Percentiles rank a stretch among this genome's conserved stretches.
Conservation (phyloP, 2,113 vertebrate genomes). For the Podiceps cristatus region DNA sequence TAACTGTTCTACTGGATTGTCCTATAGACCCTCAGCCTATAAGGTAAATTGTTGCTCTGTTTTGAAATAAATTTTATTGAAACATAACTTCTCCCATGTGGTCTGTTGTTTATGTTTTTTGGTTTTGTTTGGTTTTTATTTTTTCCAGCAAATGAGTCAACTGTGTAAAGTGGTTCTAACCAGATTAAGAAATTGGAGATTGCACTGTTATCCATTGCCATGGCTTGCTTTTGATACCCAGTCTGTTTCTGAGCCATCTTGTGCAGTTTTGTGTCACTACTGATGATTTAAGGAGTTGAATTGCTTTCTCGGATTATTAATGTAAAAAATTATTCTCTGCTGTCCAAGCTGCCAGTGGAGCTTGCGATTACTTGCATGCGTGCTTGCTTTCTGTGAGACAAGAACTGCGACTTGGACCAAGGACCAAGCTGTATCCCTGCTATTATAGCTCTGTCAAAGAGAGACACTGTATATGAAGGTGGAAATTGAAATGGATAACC, state of each 20-base stretch:
- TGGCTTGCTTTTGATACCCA: neutral
- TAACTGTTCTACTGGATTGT: conserved; percentile 88
- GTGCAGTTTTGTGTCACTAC: neutral
- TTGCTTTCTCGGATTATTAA: neutral
- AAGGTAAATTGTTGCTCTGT: conserved; percentile 76
- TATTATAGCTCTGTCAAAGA: neutral
- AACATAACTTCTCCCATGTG: neutral
- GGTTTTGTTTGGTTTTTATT: too few relatives aligned
- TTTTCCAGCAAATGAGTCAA: neutral
- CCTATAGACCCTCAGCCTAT: conserved; percentile 90
- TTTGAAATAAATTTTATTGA: neutral
- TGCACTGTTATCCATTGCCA: neutral
- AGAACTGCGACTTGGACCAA: neutral
- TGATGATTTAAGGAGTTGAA: neutral
- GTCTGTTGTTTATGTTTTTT: neutral
- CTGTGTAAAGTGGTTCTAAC: neutral
- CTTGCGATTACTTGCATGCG: fast-evolving
- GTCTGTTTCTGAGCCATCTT: neutral
- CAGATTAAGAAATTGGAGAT: neutral
- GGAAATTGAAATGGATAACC: neutral
- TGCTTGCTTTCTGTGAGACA: neutral
- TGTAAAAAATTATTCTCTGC: neutral
- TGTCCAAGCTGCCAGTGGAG: neutral
- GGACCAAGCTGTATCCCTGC: neutral
- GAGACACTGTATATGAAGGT: neutral